Conservation (phyloP, 2,797 vertebrate genomes). For the Brachyrhaphis roseni region DNA sequence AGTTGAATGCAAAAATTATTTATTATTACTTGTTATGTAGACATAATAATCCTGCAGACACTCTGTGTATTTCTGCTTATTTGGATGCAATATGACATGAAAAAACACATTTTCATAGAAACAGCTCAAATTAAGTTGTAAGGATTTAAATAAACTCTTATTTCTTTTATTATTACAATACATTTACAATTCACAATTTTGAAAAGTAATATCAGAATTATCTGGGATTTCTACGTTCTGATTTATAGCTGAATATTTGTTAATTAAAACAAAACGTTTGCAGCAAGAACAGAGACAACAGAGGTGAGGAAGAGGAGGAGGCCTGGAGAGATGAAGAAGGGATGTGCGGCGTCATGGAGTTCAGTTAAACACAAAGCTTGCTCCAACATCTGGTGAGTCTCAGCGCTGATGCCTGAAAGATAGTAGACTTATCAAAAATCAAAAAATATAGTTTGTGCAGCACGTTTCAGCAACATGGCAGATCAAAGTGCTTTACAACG, state of each 20-base stretch:
- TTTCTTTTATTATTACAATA: not conserved
- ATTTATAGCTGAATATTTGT: not conserved
- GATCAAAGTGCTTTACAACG: too few relatives aligned
- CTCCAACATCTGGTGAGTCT: slow-evolving; percentile 70
- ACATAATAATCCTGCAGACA: not conserved
- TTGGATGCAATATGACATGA: not conserved
- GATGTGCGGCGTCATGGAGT: slow-evolving; percentile 46
- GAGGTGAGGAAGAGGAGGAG: slow-evolving; percentile 49
- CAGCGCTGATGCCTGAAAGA: slow-evolving; percentile 69
- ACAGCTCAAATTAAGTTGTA: not conserved
- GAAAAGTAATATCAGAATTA: not conserved
- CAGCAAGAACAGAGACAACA: slow-evolving; percentile 67
- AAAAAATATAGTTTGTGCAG: too few relatives aligned
- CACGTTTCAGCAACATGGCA: too few relatives aligned
- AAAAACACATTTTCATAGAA: not conserved
- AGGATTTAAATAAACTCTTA: not conserved
- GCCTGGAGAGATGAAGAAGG: slow-evolving; percentile 22
- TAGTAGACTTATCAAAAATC: not conserved
- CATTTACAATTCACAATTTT: not conserved
- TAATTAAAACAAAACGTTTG: slow-evolving; percentile 71
- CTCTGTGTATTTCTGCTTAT: not conserved
- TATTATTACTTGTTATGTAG: not conserved
- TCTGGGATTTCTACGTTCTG: not conserved
- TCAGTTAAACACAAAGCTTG: slow-evolving; percentile 69
- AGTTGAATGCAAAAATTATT: not conserved